A percentile compares a stretch with the other conserved stretches of the same genome.
These are phyloP conservation scores for Cynocephalus volans DNA, from an alignment of 2,113 vertebrate species.

Conservation along the genomic window DNA sequence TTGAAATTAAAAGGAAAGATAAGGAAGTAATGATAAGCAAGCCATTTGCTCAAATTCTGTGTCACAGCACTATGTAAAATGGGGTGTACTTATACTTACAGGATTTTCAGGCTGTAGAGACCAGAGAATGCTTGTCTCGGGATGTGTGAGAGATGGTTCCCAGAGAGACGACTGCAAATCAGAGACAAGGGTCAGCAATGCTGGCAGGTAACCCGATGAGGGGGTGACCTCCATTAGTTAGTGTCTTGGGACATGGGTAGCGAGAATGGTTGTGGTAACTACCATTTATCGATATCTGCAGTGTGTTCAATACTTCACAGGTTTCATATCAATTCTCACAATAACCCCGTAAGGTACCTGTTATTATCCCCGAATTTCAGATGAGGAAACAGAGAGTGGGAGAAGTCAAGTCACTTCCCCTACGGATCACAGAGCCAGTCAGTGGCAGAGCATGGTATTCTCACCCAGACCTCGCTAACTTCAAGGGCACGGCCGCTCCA, in stretches of 20 bases:
- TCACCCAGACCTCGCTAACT: too few relatives aligned
- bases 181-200: conserved; percentile 61
- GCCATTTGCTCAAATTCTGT: rapidly evolving
- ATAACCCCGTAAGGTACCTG: background rate
- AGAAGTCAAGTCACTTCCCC: too few relatives aligned
- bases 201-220: background rate
- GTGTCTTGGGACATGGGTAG: rapidly evolving
- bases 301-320: background rate
- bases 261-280: rapidly evolving
- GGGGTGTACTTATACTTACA: conserved; percentile 91
- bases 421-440: background rate
- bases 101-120: conserved; percentile 96
- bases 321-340: background rate
- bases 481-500: rapidly evolving
- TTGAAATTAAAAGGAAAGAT: background rate
- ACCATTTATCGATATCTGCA: background rate
- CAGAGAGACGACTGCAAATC: conserved; percentile 94
- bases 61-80: rapidly evolving
- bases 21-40: too few relatives aligned
- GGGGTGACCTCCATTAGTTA: too few relatives aligned
- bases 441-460: too few relatives aligned
- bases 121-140: conserved; percentile 93
- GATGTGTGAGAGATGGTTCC: conserved; percentile 96
- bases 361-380: background rate
- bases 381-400: background rate